These are phyloP conservation scores for Aethes cnicana DNA, from an alignment of 2,888 invertebrate species.

Conservation along the genomic window DNA sequence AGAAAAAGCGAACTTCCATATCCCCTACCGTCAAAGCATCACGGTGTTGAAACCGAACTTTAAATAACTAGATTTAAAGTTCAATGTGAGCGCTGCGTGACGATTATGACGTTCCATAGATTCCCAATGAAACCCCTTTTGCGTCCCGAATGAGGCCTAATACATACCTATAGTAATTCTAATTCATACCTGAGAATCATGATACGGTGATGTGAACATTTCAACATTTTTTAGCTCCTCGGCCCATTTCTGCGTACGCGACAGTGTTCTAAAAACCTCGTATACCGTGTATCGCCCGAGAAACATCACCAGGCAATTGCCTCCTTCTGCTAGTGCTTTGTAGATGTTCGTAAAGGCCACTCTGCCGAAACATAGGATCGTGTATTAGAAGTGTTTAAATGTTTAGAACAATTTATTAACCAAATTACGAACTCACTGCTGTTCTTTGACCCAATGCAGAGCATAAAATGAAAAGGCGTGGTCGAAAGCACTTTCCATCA, in stretches of 20 bases:
- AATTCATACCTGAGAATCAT: constrained; percentile 56
- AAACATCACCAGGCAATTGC: constrained; percentile 86
- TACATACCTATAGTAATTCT: too few relatives aligned
- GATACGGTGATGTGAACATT: constrained; percentile 84
- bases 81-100: too few relatives aligned
- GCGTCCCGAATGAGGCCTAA: too few relatives aligned
- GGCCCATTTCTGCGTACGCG: constrained; percentile 77
- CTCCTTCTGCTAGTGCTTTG: constrained; percentile 85
- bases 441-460: constrained; percentile 90
- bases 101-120: too few relatives aligned
- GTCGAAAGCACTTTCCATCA: constrained; percentile 80
- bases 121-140: too few relatives aligned
- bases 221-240: constrained; percentile 83
- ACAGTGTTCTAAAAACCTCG: constrained; percentile 85
- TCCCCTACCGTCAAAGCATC: too few relatives aligned
- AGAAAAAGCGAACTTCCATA: too few relatives aligned
- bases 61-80: too few relatives aligned
- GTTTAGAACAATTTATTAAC: too few relatives aligned
- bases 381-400: too few relatives aligned
- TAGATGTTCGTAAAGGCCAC: constrained; percentile 82
- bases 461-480: constrained; percentile 90
- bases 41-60: too few relatives aligned
- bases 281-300: constrained; percentile 86
- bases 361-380: constrained; percentile 77
- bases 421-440: constrained; percentile 82